Percentiles rank a stretch among this genome's conserved stretches.
phyloP scores from a whole-genome alignment of 2,113 vertebrate species.

The Eubucco bourcierii region DNA sequence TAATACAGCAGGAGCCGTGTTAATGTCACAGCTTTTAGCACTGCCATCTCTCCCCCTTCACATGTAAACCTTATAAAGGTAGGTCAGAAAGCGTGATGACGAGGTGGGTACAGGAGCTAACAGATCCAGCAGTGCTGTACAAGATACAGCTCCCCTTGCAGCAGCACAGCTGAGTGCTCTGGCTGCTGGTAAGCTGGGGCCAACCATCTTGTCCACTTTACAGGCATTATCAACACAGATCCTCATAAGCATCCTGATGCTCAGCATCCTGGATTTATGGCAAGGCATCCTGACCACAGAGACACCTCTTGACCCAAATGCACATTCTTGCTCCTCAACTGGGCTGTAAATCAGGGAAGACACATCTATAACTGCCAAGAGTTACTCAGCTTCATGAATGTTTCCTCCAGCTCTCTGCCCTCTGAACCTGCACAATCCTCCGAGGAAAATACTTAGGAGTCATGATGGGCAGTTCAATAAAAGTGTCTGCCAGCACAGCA shows the following conservation, averaged over 20 bases:
- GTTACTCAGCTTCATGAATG: conserved; percentile 31
- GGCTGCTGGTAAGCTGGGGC: not conserved
- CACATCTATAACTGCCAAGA: conserved; percentile 54
- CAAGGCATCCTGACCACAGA: conserved; percentile 21
- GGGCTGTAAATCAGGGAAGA: conserved; percentile 43
- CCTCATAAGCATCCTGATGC: not conserved
- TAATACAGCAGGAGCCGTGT: not conserved
- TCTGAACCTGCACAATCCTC: conserved; percentile 64
- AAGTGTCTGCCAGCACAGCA: not conserved
- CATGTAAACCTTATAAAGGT: not conserved
- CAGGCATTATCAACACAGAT: not conserved
- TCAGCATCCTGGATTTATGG: conserved; percentile 36
- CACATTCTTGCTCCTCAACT: conserved; percentile 47
- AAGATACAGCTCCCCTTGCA: not conserved
- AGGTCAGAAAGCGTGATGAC: not conserved
- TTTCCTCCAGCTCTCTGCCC: conserved; percentile 60
- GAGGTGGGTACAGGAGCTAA: not conserved
- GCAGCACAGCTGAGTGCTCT: not conserved
- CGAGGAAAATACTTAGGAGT: conserved; percentile 43
- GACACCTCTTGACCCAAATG: conserved; percentile 58
- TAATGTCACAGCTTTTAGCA: not conserved
- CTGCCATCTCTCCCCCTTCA: not conserved
- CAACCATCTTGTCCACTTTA: not conserved
- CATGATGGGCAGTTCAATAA: conserved; percentile 51
- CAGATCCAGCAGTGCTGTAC: not conserved